Percentiles rank a stretch among this genome's conserved stretches.
phyloP scores from a whole-genome alignment of 2,113 vertebrate species.

The Eulacestoma nigropectus region DNA sequence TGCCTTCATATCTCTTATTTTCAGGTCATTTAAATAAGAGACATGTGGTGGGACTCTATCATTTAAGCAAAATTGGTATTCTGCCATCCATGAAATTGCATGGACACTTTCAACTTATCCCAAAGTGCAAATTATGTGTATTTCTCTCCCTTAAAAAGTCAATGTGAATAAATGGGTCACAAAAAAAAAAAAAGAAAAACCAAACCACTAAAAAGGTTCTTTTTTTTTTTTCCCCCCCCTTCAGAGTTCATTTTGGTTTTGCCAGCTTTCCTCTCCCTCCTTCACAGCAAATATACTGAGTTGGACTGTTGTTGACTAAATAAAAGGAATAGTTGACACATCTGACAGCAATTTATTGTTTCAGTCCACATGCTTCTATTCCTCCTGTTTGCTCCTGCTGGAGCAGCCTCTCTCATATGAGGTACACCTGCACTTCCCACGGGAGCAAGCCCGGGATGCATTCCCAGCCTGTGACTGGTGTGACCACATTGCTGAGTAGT shows the following conservation, averaged over 20 bases:
- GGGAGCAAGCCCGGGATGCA: neutral
- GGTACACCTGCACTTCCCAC: neutral
- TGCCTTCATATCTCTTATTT: conserved; percentile 58
- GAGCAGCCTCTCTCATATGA: neutral
- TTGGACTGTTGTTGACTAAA: neutral
- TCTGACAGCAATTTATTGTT: neutral
- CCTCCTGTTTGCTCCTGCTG: neutral
- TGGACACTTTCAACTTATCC: conserved; percentile 64
- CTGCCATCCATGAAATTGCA: conserved; percentile 71
- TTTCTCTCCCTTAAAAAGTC: conserved; percentile 55
- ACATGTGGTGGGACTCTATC: conserved; percentile 61
- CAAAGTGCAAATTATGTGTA: conserved; percentile 59
- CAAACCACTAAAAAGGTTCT: neutral
- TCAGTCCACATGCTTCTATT: neutral
- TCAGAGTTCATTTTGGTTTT: neutral
- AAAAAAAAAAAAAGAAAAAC: neutral
- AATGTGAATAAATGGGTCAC: conserved; percentile 37
- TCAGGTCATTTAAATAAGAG: conserved; percentile 68
- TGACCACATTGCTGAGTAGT: fast-evolving
- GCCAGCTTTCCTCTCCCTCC: neutral
- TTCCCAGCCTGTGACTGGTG: neutral
- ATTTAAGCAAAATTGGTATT: conserved; percentile 69
- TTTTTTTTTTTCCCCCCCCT: fast-evolving
- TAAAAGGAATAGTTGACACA: neutral
- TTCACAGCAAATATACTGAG: neutral